Conservation (phyloP, 35 echinoderm and acorn worm species). For the Apostichopus parvimensis region DNA sequence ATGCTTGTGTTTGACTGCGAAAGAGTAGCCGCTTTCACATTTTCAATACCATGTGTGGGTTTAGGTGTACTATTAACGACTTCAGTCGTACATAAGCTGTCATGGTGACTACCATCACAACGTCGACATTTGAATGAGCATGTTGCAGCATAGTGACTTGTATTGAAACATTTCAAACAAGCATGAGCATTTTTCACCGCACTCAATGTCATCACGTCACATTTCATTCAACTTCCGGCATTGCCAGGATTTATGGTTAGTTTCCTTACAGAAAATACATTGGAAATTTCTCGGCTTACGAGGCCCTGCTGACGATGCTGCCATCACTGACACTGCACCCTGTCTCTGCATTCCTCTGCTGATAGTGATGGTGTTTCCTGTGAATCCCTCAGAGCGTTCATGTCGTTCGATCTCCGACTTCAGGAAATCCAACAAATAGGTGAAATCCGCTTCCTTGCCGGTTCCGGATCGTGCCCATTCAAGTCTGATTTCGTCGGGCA, state of each 20-base stretch:
- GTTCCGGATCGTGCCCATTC: constrained; percentile 31
- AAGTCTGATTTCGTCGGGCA: constrained; percentile 6
- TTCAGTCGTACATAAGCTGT: constrained; percentile 21
- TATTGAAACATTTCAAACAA: constrained; percentile 46
- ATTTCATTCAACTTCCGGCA: constrained; percentile 1
- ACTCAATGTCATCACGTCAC: constrained; percentile 9
- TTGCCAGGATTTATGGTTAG: constrained; percentile 2
- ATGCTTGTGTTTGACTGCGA: constrained; percentile 17
- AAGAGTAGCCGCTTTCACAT: neutral
- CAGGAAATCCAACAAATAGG: constrained; percentile 42
- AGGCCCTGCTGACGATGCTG: neutral
- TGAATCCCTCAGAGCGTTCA: constrained; percentile 39
- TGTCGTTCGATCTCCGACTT: constrained; percentile 11
- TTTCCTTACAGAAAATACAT: constrained; percentile 42
- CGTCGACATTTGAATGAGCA: constrained; percentile 33
- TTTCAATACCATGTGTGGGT: neutral
- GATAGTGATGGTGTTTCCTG: neutral
- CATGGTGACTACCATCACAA: constrained; percentile 42
- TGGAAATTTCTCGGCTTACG: neutral
- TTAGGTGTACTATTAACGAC: neutral
- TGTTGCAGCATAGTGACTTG: constrained; percentile 44
- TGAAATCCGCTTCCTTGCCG: neutral
- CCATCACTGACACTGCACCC: constrained; percentile 7
- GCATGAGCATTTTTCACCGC: constrained; percentile 22
- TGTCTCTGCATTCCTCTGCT: constrained; percentile 4